Conservation (phyloP, 2,888 invertebrate species). For the Harpagoxenus sublaevis region DNA sequence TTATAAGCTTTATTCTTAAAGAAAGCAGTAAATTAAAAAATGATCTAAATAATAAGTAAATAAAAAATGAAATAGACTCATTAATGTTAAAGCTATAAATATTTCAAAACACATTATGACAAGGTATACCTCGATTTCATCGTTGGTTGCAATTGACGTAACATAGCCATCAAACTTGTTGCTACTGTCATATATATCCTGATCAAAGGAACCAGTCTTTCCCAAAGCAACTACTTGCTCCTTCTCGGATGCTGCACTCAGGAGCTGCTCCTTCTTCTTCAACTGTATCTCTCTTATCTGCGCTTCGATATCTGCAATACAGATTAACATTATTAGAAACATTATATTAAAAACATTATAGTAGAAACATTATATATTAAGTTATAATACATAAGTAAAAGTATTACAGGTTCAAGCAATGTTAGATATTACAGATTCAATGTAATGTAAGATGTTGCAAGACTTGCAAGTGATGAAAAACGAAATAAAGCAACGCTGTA, state of each 20-base stretch:
- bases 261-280: conserved; percentile 93
- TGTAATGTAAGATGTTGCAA: too few relatives aligned
- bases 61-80: conserved; percentile 44
- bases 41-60: conserved; percentile 46
- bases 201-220: conserved; percentile 94
- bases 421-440: neutral
- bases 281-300: conserved; percentile 96
- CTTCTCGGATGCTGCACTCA: conserved; percentile 89
- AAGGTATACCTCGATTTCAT: conserved; percentile 92
- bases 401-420: neutral
- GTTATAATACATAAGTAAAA: neutral
- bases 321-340: neutral
- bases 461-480: neutral
- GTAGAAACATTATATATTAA: neutral
- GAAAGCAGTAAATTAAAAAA: conserved; percentile 51
- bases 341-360: neutral
- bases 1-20: conserved; percentile 91
- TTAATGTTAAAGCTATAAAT: conserved; percentile 18
- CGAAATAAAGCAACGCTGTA: neutral
- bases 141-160: conserved; percentile 98
- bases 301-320: conserved; percentile 94
- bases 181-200: conserved; percentile 95
- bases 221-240: conserved; percentile 95
- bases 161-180: conserved; percentile 97
- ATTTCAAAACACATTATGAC: neutral